Evolutionary conservation across 2,113 vertebrate species (phyloP).

Genomic region (Clarias magur): DNA sequence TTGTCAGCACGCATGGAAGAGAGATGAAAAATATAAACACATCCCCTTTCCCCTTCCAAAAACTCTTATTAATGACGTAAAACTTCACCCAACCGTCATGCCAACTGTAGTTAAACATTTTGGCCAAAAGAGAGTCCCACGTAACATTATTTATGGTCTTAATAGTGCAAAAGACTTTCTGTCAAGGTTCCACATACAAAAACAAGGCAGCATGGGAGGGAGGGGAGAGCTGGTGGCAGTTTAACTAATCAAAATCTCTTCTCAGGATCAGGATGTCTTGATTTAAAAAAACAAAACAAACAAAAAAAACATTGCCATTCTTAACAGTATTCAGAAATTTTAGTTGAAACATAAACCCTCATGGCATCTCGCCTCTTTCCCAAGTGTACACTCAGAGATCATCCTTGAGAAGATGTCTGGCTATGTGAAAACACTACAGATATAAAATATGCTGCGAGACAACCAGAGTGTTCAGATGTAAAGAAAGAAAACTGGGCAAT

Average conservation of each 20-base stretch:
- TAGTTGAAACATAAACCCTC: neutral
- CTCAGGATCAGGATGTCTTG: no score
- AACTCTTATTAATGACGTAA: constrained; percentile 65
- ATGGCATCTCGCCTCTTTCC: neutral
- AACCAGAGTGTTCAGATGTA: constrained; percentile 53
- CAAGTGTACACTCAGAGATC: neutral
- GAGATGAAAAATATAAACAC: constrained; percentile 70
- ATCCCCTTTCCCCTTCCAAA: constrained; percentile 55
- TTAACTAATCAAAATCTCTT: neutral
- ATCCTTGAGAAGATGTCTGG: neutral
- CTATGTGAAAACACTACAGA: neutral
- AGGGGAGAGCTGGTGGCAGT: constrained; percentile 29
- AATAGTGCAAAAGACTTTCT: constrained; percentile 83
- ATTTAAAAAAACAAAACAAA: neutral
- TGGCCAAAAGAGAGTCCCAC: constrained; percentile 56
- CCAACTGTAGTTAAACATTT: constrained; percentile 76
- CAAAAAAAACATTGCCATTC: neutral
- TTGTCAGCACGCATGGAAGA: constrained; percentile 74
- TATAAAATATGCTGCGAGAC: constrained; percentile 59
- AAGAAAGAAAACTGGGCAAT: constrained; percentile 56
- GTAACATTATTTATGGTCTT: constrained; percentile 64
- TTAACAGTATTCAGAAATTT: neutral
- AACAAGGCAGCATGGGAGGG: constrained; percentile 59
- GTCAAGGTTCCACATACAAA: constrained; percentile 78
- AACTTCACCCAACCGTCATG: constrained; percentile 66